Base-by-base conservation (phyloP, 1,140 invertebrate species). In the Orussus abietinus region DNA sequence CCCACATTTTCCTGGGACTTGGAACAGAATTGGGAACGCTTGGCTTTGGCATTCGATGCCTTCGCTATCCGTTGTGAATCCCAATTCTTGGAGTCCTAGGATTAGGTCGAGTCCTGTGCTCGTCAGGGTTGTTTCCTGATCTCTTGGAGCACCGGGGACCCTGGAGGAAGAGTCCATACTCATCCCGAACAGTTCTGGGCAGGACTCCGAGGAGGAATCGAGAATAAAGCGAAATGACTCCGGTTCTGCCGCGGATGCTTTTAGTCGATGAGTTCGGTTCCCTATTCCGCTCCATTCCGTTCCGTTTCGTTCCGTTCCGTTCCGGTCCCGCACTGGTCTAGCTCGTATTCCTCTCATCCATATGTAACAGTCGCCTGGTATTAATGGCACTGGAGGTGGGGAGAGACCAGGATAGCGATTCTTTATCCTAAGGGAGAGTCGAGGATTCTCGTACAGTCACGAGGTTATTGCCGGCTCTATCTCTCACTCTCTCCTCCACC, bases 331-430 rank as follows among this genome's bases (percentile, higher is more conserved):
- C 49, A 48, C 55, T 56, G 48, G 53, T 51, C 55, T 55, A 62
- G 49, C 56, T 15, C 36, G 15, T 28, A 39, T 49, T 46, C 56
- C 46, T 57, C 69, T 73, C 69, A 72, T 73, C 65, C 69, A 73
- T 73, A 73, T 72, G 70, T 69, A 73, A 69, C 66, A 73, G 67
- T 66, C 66, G 65, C 57, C 63, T 63, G 66, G 62, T 72, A 72
- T 73, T 73, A 73, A 73, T 73, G 70, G 71, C 69, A 18, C n/a
- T n/a, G n/a, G n/a, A n/a, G 57, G 51, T 51, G 58, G 47, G 38
- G 43, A 45, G 43, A 51, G 42, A 41, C 37, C 38, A 30, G 42
- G 34, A 39, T 17, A 34, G 17, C 49, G 51, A 20, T 59, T 53
- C 51, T 54, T 55, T 49, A 53, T 57, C 41, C 34, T 36, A n/a